Percentiles rank a stretch among this genome's conserved stretches.
Conservation (phyloP, 2,888 invertebrate genomes). For the Caenorhabditis sp. region DNA sequence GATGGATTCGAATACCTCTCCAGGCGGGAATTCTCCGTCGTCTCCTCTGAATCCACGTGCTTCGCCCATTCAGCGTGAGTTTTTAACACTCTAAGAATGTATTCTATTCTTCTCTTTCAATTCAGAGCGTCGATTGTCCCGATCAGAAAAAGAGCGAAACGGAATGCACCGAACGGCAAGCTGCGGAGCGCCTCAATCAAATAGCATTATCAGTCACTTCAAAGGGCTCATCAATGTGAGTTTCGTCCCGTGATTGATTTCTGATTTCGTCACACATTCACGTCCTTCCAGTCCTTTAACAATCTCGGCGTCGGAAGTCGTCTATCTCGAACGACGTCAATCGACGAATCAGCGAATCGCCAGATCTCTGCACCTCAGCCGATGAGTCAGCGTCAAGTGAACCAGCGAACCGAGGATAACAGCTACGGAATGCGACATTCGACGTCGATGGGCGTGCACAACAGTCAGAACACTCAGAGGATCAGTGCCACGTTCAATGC, state of each 20-base stretch:
- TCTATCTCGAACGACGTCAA: conserved; percentile 66
- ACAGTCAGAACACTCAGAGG: conserved; percentile 44
- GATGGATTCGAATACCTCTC: conserved; percentile 58
- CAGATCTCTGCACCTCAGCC: conserved; percentile 29
- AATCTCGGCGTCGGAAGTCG: conserved; percentile 66
- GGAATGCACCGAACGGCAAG: conserved; percentile 67
- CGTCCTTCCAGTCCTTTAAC: conserved; percentile 67
- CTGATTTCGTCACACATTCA: not conserved
- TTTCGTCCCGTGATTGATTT: not conserved
- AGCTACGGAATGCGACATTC: conserved; percentile 56
- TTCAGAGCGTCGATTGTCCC: conserved; percentile 58
- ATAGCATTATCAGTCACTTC: conserved; percentile 73
- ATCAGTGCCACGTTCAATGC: conserved; percentile 59
- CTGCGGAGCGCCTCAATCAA: conserved; percentile 64
- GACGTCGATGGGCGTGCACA: conserved; percentile 52
- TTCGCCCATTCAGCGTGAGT: conserved; percentile 52
- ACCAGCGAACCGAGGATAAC: conserved; percentile 26
- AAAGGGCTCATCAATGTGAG: conserved; percentile 75
- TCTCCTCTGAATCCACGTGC: conserved; percentile 52
- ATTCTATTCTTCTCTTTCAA: not conserved
- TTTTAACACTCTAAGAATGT: no score
- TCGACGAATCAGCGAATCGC: conserved; percentile 62
- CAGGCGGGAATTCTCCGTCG: conserved; percentile 48
- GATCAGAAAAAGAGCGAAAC: conserved; percentile 62
- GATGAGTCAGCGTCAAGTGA: conserved; percentile 12